Conservation (phyloP, 2,797 vertebrate genomes). For the Cottoperca gobio region DNA sequence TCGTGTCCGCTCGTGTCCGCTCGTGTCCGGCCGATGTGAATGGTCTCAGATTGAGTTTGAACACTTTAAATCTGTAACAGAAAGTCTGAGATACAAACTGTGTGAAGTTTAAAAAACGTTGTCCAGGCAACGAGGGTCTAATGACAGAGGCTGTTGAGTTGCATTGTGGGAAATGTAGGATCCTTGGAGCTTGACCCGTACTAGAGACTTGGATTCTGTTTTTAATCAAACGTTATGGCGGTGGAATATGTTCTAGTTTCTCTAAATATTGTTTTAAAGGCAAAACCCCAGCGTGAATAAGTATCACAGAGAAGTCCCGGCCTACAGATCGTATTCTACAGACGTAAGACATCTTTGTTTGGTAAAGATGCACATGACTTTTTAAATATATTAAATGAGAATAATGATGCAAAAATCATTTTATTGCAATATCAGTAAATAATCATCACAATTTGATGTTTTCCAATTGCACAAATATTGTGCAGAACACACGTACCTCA, state of each 20-base stretch:
- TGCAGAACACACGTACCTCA: not conserved
- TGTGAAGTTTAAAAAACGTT: not conserved
- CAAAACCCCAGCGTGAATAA: no score
- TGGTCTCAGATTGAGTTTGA: not conserved
- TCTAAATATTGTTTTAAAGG: no score
- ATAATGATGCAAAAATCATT: no score
- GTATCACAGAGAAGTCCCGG: not conserved
- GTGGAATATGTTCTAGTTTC: not conserved
- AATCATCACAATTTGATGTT: no score
- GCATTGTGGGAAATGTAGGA: conserved; percentile 19
- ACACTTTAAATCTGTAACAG: not conserved
- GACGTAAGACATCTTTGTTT: not conserved
- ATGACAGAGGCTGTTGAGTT: not conserved
- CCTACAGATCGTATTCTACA: not conserved
- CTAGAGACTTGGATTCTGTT: not conserved
- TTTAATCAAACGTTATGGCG: not conserved
- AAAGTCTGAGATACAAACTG: not conserved
- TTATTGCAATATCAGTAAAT: no score
- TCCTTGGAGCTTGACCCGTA: not conserved
- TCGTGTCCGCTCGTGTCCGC: no score
- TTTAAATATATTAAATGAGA: no score
- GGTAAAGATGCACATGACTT: no score
- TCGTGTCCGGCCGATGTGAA: not conserved
- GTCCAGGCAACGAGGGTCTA: not conserved
- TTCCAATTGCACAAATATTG: not conserved